Conservation (phyloP, 2,113 vertebrate genomes). For the Dinomys branickii region DNA sequence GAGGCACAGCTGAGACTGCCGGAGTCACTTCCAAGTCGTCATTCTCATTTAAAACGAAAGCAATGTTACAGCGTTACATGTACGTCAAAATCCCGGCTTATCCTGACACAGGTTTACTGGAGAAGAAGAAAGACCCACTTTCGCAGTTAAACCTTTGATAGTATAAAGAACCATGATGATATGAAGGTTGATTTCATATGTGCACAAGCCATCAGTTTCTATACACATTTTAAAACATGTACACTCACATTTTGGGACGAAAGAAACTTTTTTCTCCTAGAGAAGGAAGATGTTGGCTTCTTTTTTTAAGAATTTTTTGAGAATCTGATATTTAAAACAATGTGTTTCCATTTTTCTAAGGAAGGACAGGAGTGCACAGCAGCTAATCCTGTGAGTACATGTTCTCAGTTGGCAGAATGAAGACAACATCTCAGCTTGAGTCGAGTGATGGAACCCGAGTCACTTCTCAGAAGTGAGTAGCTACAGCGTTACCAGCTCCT, state of each 20-base stretch:
- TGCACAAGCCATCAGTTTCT: not conserved
- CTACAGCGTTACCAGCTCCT: not conserved
- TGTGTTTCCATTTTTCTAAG: not conserved
- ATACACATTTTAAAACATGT: not conserved
- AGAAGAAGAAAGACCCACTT: not conserved
- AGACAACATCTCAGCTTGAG: not conserved
- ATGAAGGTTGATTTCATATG: not conserved
- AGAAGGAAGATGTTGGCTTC: not conserved
- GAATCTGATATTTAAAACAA: not conserved
- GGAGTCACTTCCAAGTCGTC: not conserved
- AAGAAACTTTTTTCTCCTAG: not conserved
- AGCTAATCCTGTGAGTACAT: not conserved
- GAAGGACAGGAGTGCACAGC: not conserved
- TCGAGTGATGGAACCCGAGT: not conserved
- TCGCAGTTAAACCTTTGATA: conserved; percentile 61
- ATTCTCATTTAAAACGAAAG: not conserved
- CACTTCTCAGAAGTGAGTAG: not conserved
- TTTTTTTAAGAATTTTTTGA: not conserved
- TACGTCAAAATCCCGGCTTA: not conserved
- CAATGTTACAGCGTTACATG: not conserved
- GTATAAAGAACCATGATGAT: conserved; percentile 74
- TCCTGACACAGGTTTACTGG: not conserved
- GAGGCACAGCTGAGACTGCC: not conserved
- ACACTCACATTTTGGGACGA: not conserved
- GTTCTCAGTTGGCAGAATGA: not conserved